phyloP scores from a whole-genome alignment of 2,797 vertebrate genomes.

The Delichon dasypus region DNA sequence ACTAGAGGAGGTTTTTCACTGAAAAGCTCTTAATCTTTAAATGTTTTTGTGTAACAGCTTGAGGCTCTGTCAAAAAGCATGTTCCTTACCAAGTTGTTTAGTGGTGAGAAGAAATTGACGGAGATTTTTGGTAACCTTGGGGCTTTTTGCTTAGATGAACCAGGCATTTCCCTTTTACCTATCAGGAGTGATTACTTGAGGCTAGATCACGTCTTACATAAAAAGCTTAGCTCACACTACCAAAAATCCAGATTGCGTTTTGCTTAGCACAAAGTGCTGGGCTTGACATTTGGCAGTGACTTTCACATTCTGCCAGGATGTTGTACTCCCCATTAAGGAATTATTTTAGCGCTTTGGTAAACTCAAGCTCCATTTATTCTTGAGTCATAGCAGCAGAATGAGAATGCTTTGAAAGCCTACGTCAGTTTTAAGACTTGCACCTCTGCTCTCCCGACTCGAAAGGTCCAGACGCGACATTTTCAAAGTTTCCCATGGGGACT shows the following conservation, averaged over 20 bases:
- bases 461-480: neutral
- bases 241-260: neutral
- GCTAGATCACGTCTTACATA: slow-evolving; percentile 4
- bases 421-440: neutral
- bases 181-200: slow-evolving; percentile 2
- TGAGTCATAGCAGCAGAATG: neutral
- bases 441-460: neutral
- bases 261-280: neutral
- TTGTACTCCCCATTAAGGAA: neutral
- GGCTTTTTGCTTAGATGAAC: slow-evolving; percentile 25
- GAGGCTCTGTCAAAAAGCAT: slow-evolving; percentile 16
- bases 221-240: neutral
- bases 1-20: neutral
- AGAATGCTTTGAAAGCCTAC: neutral
- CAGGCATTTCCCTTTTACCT: slow-evolving; percentile 4
- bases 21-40: neutral
- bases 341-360: neutral
- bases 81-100: neutral
- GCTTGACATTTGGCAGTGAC: neutral
- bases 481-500: neutral
- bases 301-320: neutral
- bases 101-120: neutral
- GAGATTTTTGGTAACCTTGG: slow-evolving; percentile 32
- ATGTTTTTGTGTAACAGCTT: neutral
- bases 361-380: neutral